These are phyloP conservation scores for Lota lota DNA, from an alignment of 2,113 vertebrate species.

Conservation along the genomic window DNA sequence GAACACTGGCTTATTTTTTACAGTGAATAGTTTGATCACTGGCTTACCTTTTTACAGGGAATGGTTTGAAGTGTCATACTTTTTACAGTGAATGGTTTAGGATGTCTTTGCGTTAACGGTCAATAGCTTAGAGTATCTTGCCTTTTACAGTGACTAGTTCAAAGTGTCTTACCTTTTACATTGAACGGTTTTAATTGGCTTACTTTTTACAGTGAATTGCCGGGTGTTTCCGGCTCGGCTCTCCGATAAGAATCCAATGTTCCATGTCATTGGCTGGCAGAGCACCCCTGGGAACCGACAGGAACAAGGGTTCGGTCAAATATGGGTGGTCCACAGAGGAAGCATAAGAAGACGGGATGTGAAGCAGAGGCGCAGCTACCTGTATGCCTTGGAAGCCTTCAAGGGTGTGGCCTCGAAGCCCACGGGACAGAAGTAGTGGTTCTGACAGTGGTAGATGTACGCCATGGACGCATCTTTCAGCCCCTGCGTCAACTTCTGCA, in stretches of 20 bases:
- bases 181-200: conserved; percentile 2
- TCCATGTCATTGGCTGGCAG: conserved; percentile 87
- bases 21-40: too few relatives aligned
- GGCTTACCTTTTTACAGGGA: too few relatives aligned
- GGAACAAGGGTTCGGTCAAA: conserved; percentile 20
- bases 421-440: conserved; percentile 98
- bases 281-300: conserved; percentile 73
- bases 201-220: conserved; percentile 99
- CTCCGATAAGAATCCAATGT: conserved; percentile 96
- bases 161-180: background rate
- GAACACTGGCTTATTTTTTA: too few relatives aligned
- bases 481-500: conserved; percentile 89
- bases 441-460: conserved; percentile 98
- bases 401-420: conserved; percentile 95
- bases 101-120: too few relatives aligned
- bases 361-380: conserved; percentile 61
- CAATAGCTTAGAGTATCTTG: too few relatives aligned
- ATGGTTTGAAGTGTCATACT: too few relatives aligned
- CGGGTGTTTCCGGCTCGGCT: conserved; percentile 95
- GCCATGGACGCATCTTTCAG: conserved; percentile 92
- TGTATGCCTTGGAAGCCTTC: conserved; percentile 91
- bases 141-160: background rate
- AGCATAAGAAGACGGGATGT: background rate
- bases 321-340: background rate
- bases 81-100: too few relatives aligned